Conservation (phyloP, 2,113 vertebrate species). For the Castor canadensis region DNA sequence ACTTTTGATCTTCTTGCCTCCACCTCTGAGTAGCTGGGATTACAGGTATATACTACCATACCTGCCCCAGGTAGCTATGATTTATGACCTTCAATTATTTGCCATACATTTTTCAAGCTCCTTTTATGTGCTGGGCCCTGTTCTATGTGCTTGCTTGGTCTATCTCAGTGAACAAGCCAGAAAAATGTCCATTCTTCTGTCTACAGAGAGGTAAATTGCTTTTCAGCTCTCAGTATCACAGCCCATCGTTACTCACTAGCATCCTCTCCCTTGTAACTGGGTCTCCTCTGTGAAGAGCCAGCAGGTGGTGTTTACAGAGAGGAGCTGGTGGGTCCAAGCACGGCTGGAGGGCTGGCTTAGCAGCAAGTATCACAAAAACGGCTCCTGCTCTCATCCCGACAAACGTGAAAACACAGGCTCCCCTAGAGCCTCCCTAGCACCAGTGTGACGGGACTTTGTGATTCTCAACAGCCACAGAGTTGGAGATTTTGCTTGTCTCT, state of each 20-base stretch:
- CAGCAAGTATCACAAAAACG: background rate
- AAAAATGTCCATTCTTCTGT: background rate
- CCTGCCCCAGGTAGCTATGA: background rate
- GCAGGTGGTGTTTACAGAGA: background rate
- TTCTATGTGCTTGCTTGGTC: background rate
- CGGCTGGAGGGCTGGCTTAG: background rate
- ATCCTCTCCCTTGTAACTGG: background rate
- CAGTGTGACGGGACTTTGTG: accelerated
- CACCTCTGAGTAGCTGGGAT: too few species aligned
- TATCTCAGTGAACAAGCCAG: background rate
- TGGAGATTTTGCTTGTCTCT: background rate
- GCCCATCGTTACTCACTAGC: background rate
- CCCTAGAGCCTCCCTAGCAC: background rate
- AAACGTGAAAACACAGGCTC: background rate
- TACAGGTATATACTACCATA: too few species aligned
- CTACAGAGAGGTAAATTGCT: background rate
- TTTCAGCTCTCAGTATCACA: background rate
- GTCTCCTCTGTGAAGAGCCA: background rate
- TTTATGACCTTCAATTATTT: background rate
- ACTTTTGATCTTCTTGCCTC: too few species aligned
- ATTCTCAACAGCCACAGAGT: background rate
- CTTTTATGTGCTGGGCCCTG: too few species aligned
- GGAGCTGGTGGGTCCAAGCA: background rate
- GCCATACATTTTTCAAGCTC: background rate
- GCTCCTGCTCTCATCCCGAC: too few species aligned